A percentile compares a stretch with the other conserved stretches of the same genome.
phyloP scores from a whole-genome alignment of 2,113 vertebrate genomes.

The Panurus biarmicus region DNA sequence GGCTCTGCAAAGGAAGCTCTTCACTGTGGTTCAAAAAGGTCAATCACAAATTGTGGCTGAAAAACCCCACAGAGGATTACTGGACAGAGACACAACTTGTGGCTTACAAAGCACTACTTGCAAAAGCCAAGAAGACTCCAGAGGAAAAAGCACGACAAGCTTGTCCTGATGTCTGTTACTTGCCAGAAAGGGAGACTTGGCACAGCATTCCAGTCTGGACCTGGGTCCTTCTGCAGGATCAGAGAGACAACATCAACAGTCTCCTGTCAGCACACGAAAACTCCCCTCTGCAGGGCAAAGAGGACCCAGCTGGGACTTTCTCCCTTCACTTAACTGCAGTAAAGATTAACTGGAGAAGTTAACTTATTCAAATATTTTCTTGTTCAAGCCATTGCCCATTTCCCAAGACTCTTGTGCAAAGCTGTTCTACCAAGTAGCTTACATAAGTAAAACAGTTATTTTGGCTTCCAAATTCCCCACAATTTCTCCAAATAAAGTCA shows the following conservation, averaged over 20 bases:
- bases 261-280: not conserved
- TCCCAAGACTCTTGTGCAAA: not conserved
- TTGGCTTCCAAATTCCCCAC: not conserved
- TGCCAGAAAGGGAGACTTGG: not conserved
- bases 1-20: not conserved
- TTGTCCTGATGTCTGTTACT: not conserved
- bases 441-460: fast-evolving
- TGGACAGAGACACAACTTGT: not conserved
- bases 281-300: not conserved
- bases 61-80: not conserved
- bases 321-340: not conserved
- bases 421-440: not conserved
- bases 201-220: not conserved
- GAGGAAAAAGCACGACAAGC: not conserved
- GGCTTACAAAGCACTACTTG: not conserved
- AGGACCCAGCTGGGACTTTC: not conserved
- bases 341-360: not conserved
- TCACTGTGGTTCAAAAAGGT: not conserved
- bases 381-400: not conserved
- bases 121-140: not conserved
- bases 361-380: not conserved
- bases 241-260: fast-evolving
- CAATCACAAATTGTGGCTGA: fast-evolving
- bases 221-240: not conserved
- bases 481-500: not conserved